These are phyloP conservation scores for Hydraecia micacea DNA, from an alignment of 2,888 invertebrate genomes.

Conservation along the genomic window DNA sequence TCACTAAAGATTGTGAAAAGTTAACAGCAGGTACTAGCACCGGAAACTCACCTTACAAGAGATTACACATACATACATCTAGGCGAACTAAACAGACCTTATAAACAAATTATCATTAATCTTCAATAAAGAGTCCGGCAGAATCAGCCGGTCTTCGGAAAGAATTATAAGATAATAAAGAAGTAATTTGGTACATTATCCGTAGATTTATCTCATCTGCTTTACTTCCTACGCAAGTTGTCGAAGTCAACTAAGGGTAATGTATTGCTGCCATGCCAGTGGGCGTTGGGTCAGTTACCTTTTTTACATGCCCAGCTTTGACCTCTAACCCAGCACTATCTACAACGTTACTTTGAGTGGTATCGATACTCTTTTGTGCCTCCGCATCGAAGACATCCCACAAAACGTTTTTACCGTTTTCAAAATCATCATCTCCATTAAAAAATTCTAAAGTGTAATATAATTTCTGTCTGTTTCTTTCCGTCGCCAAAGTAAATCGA, in stretches of 20 bases:
- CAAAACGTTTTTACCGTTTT: slow-evolving; percentile 24
- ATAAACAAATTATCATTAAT: slow-evolving; percentile 9
- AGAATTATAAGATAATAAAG: slow-evolving; percentile 46
- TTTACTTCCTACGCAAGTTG: slow-evolving; percentile 57
- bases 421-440: neutral
- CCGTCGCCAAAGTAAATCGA: slow-evolving; percentile 30
- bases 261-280: slow-evolving; percentile 41
- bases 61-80: neutral
- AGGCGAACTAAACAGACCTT: neutral
- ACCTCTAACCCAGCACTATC: slow-evolving; percentile 57
- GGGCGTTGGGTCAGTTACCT: slow-evolving; percentile 63
- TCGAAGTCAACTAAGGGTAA: slow-evolving; percentile 56
- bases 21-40: neutral
- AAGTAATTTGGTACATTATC: slow-evolving; percentile 55
- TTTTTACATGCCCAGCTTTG: slow-evolving; percentile 56
- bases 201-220: slow-evolving; percentile 60
- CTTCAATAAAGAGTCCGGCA: slow-evolving; percentile 7
- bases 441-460: neutral
- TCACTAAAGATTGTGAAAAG: neutral
- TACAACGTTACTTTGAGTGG: slow-evolving; percentile 35
- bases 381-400: neutral
- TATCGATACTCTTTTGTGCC: slow-evolving; percentile 35
- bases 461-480: slow-evolving; percentile 12
- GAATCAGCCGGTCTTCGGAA: slow-evolving; percentile 7
- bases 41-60: neutral